Percentiles rank a stretch among this genome's conserved stretches.
Conservation (phyloP, 1,140 invertebrate species). For the Drosophila azteca region DNA sequence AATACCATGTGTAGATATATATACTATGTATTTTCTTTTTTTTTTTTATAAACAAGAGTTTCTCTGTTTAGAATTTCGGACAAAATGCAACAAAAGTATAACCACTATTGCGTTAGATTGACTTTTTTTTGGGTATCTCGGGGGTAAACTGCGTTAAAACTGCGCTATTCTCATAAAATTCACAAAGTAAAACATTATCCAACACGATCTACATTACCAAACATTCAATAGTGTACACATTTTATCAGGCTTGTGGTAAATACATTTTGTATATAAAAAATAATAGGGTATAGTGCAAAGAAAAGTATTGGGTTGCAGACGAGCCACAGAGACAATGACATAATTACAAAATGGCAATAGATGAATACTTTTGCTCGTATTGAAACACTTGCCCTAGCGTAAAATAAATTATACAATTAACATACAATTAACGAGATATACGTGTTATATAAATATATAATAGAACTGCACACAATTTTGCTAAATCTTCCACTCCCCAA, state of each 20-base stretch:
- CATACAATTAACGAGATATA: conserved; percentile 70
- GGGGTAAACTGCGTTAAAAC: conserved; percentile 46
- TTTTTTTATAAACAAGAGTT: conserved; percentile 56
- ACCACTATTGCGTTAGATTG: conserved; percentile 41
- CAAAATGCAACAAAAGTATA: conserved; percentile 50
- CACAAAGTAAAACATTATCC: conserved; percentile 21
- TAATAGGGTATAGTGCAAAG: conserved; percentile 36
- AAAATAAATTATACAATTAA: conserved; percentile 65
- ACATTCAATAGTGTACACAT: conserved; percentile 40
- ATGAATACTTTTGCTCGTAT: conserved; percentile 41
- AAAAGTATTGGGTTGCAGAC: conserved; percentile 39
- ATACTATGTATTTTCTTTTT: conserved; percentile 54
- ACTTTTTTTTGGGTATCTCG: conserved; percentile 1
- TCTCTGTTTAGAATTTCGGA: conserved; percentile 53
- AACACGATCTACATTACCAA: conserved; percentile 15
- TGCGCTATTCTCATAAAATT: conserved; percentile 21
- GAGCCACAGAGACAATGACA: conserved; percentile 46
- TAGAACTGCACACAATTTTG: conserved; percentile 79
- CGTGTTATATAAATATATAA: conserved; percentile 58
- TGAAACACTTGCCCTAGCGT: conserved; percentile 52
- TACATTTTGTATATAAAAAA: conserved; percentile 16
- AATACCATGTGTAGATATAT: conserved; percentile 63
- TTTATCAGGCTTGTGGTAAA: conserved; percentile 13
- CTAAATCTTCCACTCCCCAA: conserved; percentile 62
- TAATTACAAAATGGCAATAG: conserved; percentile 67